These are phyloP conservation scores for Piliocolobus tephrosceles DNA, from an alignment of 2,113 vertebrate species.

Conservation along the genomic window DNA sequence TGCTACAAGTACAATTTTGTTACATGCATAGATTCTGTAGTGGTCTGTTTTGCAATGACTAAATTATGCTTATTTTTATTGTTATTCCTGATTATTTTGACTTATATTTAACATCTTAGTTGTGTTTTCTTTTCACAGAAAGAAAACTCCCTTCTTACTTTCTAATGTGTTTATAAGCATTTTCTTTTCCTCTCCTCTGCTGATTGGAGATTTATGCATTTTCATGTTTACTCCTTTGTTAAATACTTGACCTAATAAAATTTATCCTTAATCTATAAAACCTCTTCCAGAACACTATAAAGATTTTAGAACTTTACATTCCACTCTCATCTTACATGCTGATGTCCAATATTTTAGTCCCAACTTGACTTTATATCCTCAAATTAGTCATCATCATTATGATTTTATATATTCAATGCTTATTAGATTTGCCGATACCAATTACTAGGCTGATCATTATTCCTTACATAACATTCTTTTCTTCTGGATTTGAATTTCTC, in stretches of 20 bases:
- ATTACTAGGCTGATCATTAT: neutral
- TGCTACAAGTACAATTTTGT: too few relatives aligned
- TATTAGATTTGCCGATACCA: neutral
- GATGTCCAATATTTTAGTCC: neutral
- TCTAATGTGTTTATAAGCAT: neutral
- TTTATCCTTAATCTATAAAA: neutral
- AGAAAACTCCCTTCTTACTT: neutral
- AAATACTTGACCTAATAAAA: neutral
- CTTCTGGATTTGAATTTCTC: neutral
- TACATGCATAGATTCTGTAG: too few relatives aligned
- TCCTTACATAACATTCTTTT: neutral
- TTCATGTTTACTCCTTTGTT: neutral
- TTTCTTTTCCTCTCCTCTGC: neutral
- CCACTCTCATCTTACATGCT: neutral
- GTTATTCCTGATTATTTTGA: neutral
- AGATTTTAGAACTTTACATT: neutral
- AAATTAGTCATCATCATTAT: neutral
- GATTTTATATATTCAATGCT: neutral
- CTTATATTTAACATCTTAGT: neutral
- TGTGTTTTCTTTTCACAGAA: neutral
- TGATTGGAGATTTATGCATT: neutral
- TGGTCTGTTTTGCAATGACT: neutral
- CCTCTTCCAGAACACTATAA: neutral
- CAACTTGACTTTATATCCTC: neutral
- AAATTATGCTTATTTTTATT: neutral